Base-by-base conservation (phyloP, 2,888 invertebrate species). In the Sarcophaga caerulescens region DNA sequence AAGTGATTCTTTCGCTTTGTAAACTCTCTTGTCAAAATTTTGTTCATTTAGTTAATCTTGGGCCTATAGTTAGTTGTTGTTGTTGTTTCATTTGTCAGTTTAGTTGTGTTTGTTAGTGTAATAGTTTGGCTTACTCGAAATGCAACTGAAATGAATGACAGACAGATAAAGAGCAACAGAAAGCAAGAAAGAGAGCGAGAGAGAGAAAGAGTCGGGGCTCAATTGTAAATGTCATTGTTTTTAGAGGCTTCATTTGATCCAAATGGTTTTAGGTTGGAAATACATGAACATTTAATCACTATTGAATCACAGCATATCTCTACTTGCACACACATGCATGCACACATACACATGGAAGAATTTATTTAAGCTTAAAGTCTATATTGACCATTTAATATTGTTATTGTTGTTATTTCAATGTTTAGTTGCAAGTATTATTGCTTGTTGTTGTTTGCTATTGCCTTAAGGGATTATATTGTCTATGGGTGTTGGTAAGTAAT, bases 211-310 rank as follows among this genome's bases (percentile, higher is more conserved):
- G 35, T 0, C 0, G 35, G 3, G 35, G 35, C 35, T 14, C 73
- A 69, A 21, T 81, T 84, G 65, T 71, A 79, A 82, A 85, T 85
- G 78, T 78, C 81, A 76, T 73, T 85, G 77, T 81, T 81, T 74
- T 52, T n/a, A 75, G 74, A 75, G 62, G 74, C 47, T 76, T 76
- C 65, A 65, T 59, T 70, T 25, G 14, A 70, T 63, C 69, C 63
- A 12, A 76, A 57, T 81, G 52, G 23, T 62, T 69, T 52, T 68
- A 47, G 6, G 35, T 68, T 35, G 19, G 14, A 44, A 63, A 62
- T 57, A 47, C 69, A 75, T 63, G 59, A 76, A 82, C 76, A 76
- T 82, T 76, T 82, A 76, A 76, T 76, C 76, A 82, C 65, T 25
- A 65, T 60, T 68, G 59, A 68, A 77, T 77, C 66, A 21, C 59